phyloP scores from a whole-genome alignment of 1,140 invertebrate genomes.

The Eufriesea mexicana region DNA sequence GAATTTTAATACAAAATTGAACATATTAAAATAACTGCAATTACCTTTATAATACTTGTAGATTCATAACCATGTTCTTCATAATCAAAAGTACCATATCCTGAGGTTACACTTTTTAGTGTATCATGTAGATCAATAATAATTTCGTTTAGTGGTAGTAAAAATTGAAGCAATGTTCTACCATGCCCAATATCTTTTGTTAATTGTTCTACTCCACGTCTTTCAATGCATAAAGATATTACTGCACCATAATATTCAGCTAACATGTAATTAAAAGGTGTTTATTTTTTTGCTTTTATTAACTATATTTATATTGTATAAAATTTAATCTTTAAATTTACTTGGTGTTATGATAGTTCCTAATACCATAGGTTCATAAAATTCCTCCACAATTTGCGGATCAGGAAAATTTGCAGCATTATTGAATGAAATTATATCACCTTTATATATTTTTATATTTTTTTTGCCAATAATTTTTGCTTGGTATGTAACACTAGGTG shows the following conservation, averaged over 20 bases:
- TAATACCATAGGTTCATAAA: constrained; percentile 93
- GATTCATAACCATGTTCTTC: constrained; percentile 93
- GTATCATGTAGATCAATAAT: constrained; percentile 97
- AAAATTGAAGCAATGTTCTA: constrained; percentile 91
- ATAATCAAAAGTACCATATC: constrained; percentile 99
- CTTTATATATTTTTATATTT: constrained; percentile 85
- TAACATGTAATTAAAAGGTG: constrained; percentile 65
- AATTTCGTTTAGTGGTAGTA: constrained; percentile 95
- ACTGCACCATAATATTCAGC: constrained; percentile 88
- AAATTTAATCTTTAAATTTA: constrained; percentile 66
- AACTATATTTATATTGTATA: not conserved
- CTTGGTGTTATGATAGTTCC: constrained; percentile 95
- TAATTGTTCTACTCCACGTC: constrained; percentile 89
- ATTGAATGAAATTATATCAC: constrained; percentile 88
- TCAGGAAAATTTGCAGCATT: constrained; percentile 94
- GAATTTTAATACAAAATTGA: constrained; percentile 6
- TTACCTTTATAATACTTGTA: constrained; percentile 89
- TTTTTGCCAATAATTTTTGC: constrained; percentile 88
- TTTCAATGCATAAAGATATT: constrained; percentile 89
- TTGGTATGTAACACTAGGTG: constrained; percentile 97
- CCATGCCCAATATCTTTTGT: constrained; percentile 91
- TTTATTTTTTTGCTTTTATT: not conserved
- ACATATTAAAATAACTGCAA: constrained; percentile 45
- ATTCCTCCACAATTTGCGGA: constrained; percentile 86
- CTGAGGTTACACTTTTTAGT: constrained; percentile 94